Conservation (phyloP, 2,113 vertebrate species). For the Steatornis caripensis region DNA sequence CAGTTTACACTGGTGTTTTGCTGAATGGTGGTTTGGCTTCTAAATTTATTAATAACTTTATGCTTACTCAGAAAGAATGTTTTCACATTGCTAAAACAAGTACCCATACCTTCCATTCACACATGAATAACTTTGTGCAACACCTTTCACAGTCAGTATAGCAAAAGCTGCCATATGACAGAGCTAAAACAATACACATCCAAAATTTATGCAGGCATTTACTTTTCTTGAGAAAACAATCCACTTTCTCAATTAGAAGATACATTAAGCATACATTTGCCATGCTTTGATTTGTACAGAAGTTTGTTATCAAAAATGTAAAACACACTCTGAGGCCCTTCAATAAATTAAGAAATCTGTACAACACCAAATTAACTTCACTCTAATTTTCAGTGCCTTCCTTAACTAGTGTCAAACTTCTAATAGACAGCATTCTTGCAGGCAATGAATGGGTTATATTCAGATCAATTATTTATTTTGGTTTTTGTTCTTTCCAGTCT, state of each 20-base stretch:
- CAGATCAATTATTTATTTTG: background rate
- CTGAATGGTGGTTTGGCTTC: background rate
- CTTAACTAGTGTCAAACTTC: background rate
- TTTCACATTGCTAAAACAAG: background rate
- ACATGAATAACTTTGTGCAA: background rate
- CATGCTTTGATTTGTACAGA: background rate
- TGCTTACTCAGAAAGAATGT: background rate
- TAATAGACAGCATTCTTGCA: background rate
- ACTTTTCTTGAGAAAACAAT: background rate
- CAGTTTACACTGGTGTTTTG: background rate
- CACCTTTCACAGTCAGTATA: background rate
- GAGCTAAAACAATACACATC: background rate
- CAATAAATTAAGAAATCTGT: background rate
- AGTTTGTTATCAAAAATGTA: background rate
- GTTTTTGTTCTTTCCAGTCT: background rate
- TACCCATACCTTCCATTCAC: background rate
- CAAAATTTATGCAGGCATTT: background rate
- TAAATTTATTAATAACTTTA: background rate
- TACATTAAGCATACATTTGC: background rate
- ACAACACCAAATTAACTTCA: background rate
- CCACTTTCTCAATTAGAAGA: background rate
- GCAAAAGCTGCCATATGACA: background rate
- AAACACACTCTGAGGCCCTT: background rate
- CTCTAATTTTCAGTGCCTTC: background rate
- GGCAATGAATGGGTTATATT: background rate